Conservation (phyloP, 2,113 vertebrate genomes). For the Excalfactoria chinensis region DNA sequence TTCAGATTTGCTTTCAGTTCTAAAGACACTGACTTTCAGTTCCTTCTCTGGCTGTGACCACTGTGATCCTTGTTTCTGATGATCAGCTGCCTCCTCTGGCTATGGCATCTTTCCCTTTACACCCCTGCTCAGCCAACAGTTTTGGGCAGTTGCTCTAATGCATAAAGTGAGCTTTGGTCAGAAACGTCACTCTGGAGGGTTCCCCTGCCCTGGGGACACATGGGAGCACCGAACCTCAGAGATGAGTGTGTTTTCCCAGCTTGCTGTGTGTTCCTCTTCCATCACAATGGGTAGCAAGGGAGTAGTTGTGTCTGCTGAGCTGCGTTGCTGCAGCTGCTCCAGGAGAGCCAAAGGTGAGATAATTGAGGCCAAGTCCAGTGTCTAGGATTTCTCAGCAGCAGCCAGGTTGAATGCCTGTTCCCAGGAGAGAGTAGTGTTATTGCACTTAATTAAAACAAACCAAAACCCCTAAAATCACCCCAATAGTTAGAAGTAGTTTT, state of each 20-base stretch:
- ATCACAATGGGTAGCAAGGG: too few relatives aligned
- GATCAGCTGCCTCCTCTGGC: neutral
- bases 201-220: neutral
- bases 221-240: neutral
- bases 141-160: neutral
- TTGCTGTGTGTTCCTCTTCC: neutral
- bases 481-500: neutral
- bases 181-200: accelerated
- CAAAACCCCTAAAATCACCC: neutral
- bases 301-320: neutral
- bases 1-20: neutral
- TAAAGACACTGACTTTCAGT: neutral
- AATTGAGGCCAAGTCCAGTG: neutral
- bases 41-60: neutral
- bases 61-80: neutral
- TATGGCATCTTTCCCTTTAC: neutral
- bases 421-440: neutral
- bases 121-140: neutral
- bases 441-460: neutral
- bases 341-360: neutral
- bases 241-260: neutral
- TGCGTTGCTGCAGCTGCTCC: neutral
- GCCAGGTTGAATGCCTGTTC: neutral
- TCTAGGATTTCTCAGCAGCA: neutral
- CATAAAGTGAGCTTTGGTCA: neutral